Evolutionary conservation across 2,888 invertebrate species (phyloP).

Genomic region (Pyrrhosoma nymphula): DNA sequence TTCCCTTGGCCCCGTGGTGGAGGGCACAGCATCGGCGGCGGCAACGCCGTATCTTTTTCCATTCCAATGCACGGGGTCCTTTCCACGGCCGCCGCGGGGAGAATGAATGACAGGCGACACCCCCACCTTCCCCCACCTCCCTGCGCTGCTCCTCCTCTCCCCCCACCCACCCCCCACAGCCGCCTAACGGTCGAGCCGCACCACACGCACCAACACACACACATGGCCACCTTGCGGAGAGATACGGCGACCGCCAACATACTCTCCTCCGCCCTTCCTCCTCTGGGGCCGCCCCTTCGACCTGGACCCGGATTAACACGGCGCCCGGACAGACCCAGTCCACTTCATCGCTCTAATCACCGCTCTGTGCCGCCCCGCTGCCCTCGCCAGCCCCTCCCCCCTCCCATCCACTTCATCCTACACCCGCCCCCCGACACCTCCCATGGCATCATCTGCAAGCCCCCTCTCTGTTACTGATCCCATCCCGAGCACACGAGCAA

Average conservation of each 20-base stretch:
- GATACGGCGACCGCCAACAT: not conserved
- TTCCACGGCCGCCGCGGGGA: not conserved
- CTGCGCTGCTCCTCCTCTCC: not conserved
- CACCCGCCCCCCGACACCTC: not conserved
- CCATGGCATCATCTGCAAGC: not conserved
- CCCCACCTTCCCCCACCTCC: not conserved
- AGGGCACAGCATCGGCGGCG: no score
- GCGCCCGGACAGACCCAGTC: not conserved
- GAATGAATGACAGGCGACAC: not conserved
- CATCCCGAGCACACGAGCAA: not conserved
- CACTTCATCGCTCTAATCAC: constrained; percentile 54
- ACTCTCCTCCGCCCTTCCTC: not conserved
- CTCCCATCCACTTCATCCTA: not conserved
- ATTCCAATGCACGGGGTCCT: not conserved
- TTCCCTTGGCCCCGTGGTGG: no score
- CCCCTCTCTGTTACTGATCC: not conserved
- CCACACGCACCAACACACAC: not conserved
- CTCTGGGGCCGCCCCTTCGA: not conserved
- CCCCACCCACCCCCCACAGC: not conserved
- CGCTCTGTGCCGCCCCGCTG: not conserved
- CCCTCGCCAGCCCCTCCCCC: not conserved
- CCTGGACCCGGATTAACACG: constrained; percentile 39
- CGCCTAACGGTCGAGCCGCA: not conserved
- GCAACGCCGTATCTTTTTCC: not conserved
- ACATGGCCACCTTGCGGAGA: not conserved